Percentiles rank a stretch among this genome's conserved stretches.
phyloP scores from a whole-genome alignment of 2,888 invertebrate genomes.

The Carcina quercana region DNA sequence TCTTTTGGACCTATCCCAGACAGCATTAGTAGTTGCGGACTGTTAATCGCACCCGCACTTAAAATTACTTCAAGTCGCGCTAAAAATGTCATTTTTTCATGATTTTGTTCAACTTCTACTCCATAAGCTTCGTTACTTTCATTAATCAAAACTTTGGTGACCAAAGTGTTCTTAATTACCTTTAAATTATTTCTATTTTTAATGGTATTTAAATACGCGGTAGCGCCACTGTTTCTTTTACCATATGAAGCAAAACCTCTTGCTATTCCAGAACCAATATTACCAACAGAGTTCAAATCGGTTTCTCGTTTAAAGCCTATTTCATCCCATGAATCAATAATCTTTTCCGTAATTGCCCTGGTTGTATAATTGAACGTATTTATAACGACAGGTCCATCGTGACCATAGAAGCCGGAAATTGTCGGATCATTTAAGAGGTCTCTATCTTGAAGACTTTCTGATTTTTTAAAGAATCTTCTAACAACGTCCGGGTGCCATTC shows the following conservation, averaged over 20 bases:
- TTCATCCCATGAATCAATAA: conserved; percentile 51
- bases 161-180: conserved; percentile 59
- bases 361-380: conserved; percentile 57
- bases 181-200: conserved; percentile 39
- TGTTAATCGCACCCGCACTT: conserved; percentile 40
- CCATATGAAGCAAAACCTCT: conserved; percentile 62
- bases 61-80: no score
- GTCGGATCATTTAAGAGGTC: conserved; percentile 22
- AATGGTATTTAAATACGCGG: conserved; percentile 47
- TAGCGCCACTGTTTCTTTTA: conserved; percentile 56
- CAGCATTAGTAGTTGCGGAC: conserved; percentile 45
- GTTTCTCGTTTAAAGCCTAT: conserved; percentile 49
- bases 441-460: conserved; percentile 51
- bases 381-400: conserved; percentile 56
- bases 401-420: conserved; percentile 40
- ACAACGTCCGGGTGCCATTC: conserved; percentile 73
- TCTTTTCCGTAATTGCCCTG: conserved; percentile 28
- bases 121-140: no score
- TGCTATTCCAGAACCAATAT: conserved; percentile 58
- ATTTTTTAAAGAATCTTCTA: conserved; percentile 59
- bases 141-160: conserved; percentile 56
- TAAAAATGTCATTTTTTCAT: no score
- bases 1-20: conserved; percentile 43
- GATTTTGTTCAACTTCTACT: no score
- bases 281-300: conserved; percentile 51